Evolutionary conservation across 2,888 invertebrate genomes (phyloP), one percentile per base, ranked within the genome.

Genomic region (Sepiola atlantica): DNA sequence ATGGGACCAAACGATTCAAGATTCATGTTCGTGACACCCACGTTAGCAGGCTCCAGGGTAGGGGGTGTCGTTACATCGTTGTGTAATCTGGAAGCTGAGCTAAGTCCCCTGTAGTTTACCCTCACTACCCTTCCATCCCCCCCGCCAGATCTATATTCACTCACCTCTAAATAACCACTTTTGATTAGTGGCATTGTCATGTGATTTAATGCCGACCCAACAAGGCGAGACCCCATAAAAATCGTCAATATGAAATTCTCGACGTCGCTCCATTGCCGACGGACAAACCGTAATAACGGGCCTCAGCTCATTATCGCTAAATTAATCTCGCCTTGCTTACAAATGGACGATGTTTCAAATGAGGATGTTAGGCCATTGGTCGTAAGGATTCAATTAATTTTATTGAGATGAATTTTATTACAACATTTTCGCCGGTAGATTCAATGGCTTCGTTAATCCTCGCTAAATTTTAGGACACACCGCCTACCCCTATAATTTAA

Each of bases 141-240:
- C 45, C 45, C n/a, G 14, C 16, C 77, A 16, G 12, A 20, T 77
- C 77, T 77, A 77, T n/a, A n/a, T 14, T n/a, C 77, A 12, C 12
- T n/a, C 77, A 2, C 16, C 14, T 77, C 16, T 14, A 77, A n/a
- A 32, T 0, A n/a, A n/a, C 4, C 28, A 77, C 61, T 28, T 77
- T 28, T 77, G 28, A 12, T 28, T 3, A n/a, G 16, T 3, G 77
- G 16, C 14, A n/a, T 77, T 77, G 77, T 77, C 77, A 14, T 20
- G 20, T 77, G n/a, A 77, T 77, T 77, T n/a, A 77, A 77, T 77
- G n/a, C n/a, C n/a, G n/a, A 77, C n/a, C 77, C 77, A 77, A 77
- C 77, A 77, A 77, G 16, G n/a, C 77, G 77, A 77, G 16, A 12
- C n/a, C 16, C 77, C n/a, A 77, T 77, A 77, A 77, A 77, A 61